Base-by-base conservation (phyloP, 2,113 vertebrate genomes). In the Chinchilla lanigera region DNA sequence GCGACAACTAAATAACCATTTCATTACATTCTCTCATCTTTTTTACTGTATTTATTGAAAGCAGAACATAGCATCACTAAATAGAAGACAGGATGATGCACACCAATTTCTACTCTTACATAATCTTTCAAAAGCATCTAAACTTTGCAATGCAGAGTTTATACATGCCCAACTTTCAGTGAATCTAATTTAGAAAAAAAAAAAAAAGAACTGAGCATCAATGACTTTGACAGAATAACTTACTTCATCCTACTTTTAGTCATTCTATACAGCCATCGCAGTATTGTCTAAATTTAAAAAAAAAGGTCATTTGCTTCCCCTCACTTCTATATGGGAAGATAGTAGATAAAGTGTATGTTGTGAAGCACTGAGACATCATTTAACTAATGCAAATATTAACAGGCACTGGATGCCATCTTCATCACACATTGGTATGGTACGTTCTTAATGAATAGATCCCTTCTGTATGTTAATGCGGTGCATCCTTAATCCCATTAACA, bases 71-170 rank as follows among this genome's bases (percentile, higher is more conserved):
- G 50, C 7, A 24, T 24, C 3, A 5, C 30, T 54, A 65, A 94
- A 60, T 22, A 28, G 63, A n/a, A 86, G 61, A 84, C 26, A 28
- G 26, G 67, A 80, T 47, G 47, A 41, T 3, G 30, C 3, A n/a
- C 3, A 56, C 9, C 16, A 41, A 38, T 67, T 91, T 83, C 54
- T 82, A n/a, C 75, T 81, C 61, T 82, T 65, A 50, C 12, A 35
- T 69, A 60, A 83, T 41, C 41, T 89, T 85, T 93, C 58, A 30
- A 86, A 78, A 96, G n/a, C 28, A 69, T 77, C 61, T 87, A 86
- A 96, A 85, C 60, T 41, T 54, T 35, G 38, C 56, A 69, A 9
- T 71, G 2, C 47, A 58, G 38, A 26, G 17, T 95, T 87, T 90
- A 69, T 91, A 16, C 4, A 26, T 30, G 41, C 30, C 26, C 28